Conservation (phyloP, 2,113 vertebrate species). For the Leucosticte australis region DNA sequence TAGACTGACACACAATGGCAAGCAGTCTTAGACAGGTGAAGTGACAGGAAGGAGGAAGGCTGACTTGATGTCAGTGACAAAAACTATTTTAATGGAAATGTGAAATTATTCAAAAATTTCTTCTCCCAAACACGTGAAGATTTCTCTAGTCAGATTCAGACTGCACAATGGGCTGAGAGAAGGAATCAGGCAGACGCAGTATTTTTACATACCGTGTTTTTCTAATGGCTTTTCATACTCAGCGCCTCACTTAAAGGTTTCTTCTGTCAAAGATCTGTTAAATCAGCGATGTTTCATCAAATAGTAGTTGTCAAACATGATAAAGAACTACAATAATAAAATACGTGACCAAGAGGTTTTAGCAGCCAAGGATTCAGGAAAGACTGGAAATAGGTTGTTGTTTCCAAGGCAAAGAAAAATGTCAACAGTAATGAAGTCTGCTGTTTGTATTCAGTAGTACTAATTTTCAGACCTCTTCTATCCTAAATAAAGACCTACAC, state of each 20-base stretch:
- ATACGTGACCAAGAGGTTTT: slow-evolving; percentile 29
- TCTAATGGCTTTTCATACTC: slow-evolving; percentile 51
- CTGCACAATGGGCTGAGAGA: slow-evolving; percentile 39
- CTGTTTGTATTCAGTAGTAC: not conserved
- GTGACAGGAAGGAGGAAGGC: slow-evolving; percentile 65
- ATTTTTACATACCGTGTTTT: slow-evolving; percentile 13
- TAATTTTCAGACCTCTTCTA: not conserved
- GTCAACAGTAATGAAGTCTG: not conserved
- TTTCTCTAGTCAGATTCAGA: slow-evolving; percentile 54
- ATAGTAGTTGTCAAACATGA: slow-evolving; percentile 38
- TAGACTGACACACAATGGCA: slow-evolving; percentile 65
- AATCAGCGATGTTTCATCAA: slow-evolving; percentile 44
- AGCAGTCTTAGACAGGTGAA: slow-evolving; percentile 62
- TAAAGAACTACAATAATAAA: slow-evolving; percentile 49
- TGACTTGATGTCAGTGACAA: slow-evolving; percentile 68
- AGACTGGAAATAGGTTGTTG: not conserved
- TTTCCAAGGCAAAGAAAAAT: not conserved
- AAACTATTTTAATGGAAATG: slow-evolving; percentile 72
- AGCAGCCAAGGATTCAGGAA: not conserved
- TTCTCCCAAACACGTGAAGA: slow-evolving; percentile 50
- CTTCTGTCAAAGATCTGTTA: slow-evolving; percentile 47
- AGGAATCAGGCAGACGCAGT: slow-evolving; percentile 35
- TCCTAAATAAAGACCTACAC: not conserved
- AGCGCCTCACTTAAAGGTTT: slow-evolving; percentile 9
- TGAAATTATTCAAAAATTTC: slow-evolving; percentile 68